Evolutionary conservation across 2,888 invertebrate genomes (phyloP).

Genomic region (Thyatira batis): DNA sequence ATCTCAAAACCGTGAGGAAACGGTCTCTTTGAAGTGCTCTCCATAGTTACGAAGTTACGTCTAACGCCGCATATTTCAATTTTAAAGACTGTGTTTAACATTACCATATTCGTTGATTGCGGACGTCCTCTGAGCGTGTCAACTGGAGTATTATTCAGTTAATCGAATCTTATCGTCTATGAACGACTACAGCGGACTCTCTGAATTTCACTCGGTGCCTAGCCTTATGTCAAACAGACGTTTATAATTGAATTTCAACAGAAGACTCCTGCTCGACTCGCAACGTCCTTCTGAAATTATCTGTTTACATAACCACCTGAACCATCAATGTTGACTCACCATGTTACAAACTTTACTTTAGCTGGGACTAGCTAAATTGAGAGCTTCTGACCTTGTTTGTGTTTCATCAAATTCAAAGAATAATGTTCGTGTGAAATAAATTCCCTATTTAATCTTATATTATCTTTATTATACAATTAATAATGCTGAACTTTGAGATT

Average conservation of each 20-base stretch:
- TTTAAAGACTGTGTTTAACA: slow-evolving; percentile 24
- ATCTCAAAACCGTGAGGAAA: slow-evolving; percentile 32
- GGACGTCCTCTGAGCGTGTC: slow-evolving; percentile 33
- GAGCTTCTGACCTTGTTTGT: slow-evolving; percentile 18
- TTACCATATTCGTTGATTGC: slow-evolving; percentile 35
- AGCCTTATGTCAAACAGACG: slow-evolving; percentile 38
- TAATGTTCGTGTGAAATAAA: not conserved
- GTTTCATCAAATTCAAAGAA: not conserved
- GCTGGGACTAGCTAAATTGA: slow-evolving; percentile 17
- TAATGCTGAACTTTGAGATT: too few species aligned
- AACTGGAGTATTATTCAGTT: slow-evolving; percentile 41
- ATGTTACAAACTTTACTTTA: slow-evolving; percentile 10
- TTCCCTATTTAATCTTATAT: not conserved
- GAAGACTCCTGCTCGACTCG: slow-evolving; percentile 38
- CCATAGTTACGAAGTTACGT: slow-evolving; percentile 19
- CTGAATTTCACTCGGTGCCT: slow-evolving; percentile 28
- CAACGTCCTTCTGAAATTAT: slow-evolving; percentile 37
- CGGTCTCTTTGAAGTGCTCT: slow-evolving; percentile 28
- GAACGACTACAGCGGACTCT: slow-evolving; percentile 25
- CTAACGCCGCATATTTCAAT: slow-evolving; percentile 1
- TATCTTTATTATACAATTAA: not conserved
- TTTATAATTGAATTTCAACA: slow-evolving; percentile 48
- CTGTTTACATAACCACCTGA: slow-evolving; percentile 40
- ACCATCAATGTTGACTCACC: slow-evolving; percentile 13
- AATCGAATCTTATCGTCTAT: slow-evolving; percentile 44